Conservation (phyloP, 1,140 invertebrate species). For the Episyrphus balteatus region DNA sequence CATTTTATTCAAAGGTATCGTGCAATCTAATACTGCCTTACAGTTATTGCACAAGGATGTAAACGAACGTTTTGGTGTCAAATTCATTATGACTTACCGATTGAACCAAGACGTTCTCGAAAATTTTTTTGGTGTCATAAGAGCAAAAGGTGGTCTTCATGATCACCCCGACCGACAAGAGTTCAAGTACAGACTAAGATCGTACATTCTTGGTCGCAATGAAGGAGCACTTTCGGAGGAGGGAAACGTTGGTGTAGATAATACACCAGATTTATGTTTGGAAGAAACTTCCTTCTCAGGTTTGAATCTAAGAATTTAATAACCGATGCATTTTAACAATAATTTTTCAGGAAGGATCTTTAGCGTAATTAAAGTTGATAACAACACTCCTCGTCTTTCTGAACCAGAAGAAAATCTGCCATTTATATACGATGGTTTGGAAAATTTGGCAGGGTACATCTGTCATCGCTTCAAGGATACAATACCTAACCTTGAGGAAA, state of each 20-base stretch:
- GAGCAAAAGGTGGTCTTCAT: too few species aligned
- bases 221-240: slow-evolving; percentile 2
- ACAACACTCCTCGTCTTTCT: too few species aligned
- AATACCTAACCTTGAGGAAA: not conserved
- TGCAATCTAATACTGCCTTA: not conserved
- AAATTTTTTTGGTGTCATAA: slow-evolving; percentile 18
- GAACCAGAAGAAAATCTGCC: too few species aligned
- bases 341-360: not conserved
- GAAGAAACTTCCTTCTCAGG: not conserved
- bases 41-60: not conserved
- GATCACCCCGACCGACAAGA: slow-evolving; percentile 1
- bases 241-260: slow-evolving; percentile 6
- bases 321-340: not conserved
- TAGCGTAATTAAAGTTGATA: too few species aligned
- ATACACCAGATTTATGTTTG: not conserved
- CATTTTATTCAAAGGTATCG: not conserved
- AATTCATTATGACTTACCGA: slow-evolving; percentile 13
- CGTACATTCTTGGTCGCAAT: slow-evolving; percentile 8
- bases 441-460: not conserved
- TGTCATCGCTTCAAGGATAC: not conserved
- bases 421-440: too few species aligned
- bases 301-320: not conserved
- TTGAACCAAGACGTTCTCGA: slow-evolving; percentile 22
- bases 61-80: too few species aligned
- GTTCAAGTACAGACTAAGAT: slow-evolving; percentile 4